phyloP scores from a whole-genome alignment of 2,797 vertebrate genomes.

The Chlorospingus flavigularis region DNA sequence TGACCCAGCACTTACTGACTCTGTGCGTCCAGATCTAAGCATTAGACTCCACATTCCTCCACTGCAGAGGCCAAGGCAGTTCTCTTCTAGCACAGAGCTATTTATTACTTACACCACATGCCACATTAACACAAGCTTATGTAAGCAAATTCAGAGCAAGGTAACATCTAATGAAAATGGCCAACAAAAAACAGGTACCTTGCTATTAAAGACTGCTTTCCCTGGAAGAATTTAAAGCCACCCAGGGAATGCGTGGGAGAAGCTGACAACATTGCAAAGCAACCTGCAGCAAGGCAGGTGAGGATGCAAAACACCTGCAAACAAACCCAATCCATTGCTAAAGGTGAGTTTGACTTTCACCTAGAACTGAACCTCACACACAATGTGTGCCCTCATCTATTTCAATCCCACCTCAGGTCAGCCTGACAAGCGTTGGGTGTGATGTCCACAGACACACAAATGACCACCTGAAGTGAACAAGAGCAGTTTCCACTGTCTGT shows the following conservation, averaged over 20 bases:
- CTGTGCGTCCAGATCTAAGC: not conserved
- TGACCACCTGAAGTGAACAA: not conserved
- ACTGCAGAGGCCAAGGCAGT: not conserved
- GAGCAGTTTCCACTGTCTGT: not conserved
- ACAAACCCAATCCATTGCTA: not conserved
- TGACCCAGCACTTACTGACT: not conserved
- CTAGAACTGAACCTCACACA: not conserved
- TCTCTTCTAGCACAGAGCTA: not conserved
- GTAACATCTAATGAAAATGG: not conserved
- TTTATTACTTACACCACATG: not conserved
- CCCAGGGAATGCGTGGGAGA: fast-evolving
- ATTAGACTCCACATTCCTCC: not conserved
- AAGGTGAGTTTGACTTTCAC: not conserved
- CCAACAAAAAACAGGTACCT: not conserved
- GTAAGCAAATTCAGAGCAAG: not conserved
- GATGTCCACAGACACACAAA: not conserved
- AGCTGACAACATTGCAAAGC: not conserved
- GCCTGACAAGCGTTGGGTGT: not conserved
- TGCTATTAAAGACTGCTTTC: not conserved
- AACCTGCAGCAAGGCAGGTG: not conserved
- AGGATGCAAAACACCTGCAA: not conserved
- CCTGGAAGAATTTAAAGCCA: not conserved
- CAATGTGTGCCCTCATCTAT: not conserved
- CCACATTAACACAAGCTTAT: not conserved
- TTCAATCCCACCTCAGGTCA: not conserved